These are phyloP conservation scores for Synchiropus splendidus DNA, from an alignment of 2,113 vertebrate genomes.

Conservation along the genomic window DNA sequence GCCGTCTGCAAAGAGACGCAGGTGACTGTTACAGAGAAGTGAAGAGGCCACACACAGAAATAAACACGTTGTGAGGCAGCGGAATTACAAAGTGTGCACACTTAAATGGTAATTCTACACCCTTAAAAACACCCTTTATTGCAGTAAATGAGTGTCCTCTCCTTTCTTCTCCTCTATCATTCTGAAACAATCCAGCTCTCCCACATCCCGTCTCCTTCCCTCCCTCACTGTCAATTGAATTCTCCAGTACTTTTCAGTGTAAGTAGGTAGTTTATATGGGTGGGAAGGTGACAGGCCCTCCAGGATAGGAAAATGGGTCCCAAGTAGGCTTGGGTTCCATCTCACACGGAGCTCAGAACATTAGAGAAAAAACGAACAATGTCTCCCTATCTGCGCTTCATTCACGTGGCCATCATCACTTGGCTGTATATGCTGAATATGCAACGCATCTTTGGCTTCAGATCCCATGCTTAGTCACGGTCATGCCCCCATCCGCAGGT, in stretches of 20 bases:
- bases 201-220: neutral
- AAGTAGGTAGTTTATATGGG: conserved; percentile 38
- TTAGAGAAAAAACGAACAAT: conserved; percentile 2
- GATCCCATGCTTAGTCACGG: no score
- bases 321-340: conserved; percentile 23
- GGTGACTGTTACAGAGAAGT: conserved; percentile 9
- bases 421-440: no score
- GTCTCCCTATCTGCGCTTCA: no score
- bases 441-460: no score
- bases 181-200: conserved; percentile 14
- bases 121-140: conserved; percentile 18
- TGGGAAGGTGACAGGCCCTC: conserved; percentile 40
- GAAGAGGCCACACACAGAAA: conserved; percentile 6
- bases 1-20: conserved; percentile 21
- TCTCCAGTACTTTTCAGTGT: conserved; percentile 42
- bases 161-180: conserved; percentile 6
- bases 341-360: conserved; percentile 24
- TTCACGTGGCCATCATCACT: no score
- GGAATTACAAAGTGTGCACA: neutral
- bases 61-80: no score
- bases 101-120: conserved; percentile 7
- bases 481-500: no score
- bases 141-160: conserved; percentile 2
- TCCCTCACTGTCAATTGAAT: conserved; percentile 6
- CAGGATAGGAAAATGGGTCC: conserved; percentile 32